A percentile compares a stretch with the other conserved stretches of the same genome.
Evolutionary conservation across 2,888 invertebrate species (phyloP).

Genomic region (Rhamnusium bicolor): DNA sequence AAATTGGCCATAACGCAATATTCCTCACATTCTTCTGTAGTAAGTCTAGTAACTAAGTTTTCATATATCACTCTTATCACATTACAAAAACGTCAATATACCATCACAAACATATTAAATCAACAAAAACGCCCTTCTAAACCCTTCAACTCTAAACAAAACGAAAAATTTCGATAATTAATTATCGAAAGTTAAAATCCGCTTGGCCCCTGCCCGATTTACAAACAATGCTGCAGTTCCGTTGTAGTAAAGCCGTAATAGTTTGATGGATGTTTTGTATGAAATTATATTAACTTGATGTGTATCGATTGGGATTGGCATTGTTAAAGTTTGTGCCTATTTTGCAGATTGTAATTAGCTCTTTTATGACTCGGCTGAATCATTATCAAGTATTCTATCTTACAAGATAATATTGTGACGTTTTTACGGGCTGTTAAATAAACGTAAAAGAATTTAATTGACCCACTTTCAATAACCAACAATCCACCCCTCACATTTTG

Average conservation of each 20-base stretch:
- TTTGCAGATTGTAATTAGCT: conserved; percentile 20
- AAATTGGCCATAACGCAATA: too few species aligned
- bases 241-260: neutral
- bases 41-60: too few species aligned
- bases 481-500: neutral
- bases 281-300: conserved; percentile 26
- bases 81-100: neutral
- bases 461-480: neutral
- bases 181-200: neutral
- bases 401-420: neutral
- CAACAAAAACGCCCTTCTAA: neutral
- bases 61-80: too few species aligned
- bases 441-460: conserved; percentile 17
- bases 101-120: neutral
- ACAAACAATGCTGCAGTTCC: neutral
- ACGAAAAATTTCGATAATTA: neutral
- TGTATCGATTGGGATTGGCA: conserved; percentile 4
- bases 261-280: neutral
- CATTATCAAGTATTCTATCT: conserved; percentile 5
- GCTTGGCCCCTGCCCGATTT: neutral
- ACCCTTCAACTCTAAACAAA: neutral
- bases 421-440: conserved; percentile 24
- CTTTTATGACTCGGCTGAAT: neutral
- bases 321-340: conserved; percentile 15
- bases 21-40: too few species aligned